Conservation (phyloP, 2,888 invertebrate genomes). For the Chaetogeoica ovagalla region DNA sequence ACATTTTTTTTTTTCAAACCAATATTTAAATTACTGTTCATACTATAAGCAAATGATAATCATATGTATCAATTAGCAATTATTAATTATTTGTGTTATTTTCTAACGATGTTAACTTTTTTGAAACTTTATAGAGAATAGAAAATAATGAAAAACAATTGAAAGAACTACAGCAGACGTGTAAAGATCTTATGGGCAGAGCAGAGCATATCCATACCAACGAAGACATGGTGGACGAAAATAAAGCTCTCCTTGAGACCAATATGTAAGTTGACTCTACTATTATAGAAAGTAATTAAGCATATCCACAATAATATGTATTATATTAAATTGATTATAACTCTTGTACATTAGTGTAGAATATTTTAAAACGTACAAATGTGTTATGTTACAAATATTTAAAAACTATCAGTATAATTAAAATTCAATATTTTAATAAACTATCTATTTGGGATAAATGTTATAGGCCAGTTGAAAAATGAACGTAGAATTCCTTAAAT, state of each 20-base stretch:
- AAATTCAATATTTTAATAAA: too few relatives aligned
- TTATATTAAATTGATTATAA: neutral
- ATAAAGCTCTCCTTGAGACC: neutral
- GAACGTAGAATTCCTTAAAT: too few relatives aligned
- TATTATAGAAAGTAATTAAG: neutral
- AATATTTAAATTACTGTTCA: too few relatives aligned
- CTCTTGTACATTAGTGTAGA: neutral
- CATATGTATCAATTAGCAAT: neutral
- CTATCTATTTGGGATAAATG: too few relatives aligned
- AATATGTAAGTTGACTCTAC: slow-evolving; percentile 36
- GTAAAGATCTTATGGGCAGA: slow-evolving; percentile 68
- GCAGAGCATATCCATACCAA: slow-evolving; percentile 60
- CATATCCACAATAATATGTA: neutral
- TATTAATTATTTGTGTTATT: slow-evolving; percentile 43
- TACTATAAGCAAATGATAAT: too few relatives aligned
- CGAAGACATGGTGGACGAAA: slow-evolving; percentile 4
- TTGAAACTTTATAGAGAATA: slow-evolving; percentile 63
- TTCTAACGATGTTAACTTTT: neutral
- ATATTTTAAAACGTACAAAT: too few relatives aligned
- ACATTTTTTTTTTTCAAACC: neutral
- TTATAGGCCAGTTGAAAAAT: too few relatives aligned
- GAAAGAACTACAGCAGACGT: slow-evolving; percentile 70
- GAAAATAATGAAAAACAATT: slow-evolving; percentile 74
- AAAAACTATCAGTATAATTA: too few relatives aligned
- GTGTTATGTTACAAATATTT: too few relatives aligned